Base-by-base conservation (phyloP, 2,888 invertebrate species). In the Gastrophysa polygoni region DNA sequence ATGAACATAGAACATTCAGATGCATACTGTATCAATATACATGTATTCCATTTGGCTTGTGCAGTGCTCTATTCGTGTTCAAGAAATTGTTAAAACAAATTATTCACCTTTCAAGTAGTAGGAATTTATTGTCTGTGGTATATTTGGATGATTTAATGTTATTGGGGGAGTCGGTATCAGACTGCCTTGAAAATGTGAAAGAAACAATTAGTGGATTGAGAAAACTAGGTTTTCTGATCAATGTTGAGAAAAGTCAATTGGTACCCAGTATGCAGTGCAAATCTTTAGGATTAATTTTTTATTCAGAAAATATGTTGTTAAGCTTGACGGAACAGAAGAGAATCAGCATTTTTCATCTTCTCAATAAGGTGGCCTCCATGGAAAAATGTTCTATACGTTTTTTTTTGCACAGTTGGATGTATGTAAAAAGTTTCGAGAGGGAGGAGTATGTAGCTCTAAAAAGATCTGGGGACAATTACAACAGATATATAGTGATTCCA, bases 351-450 rank as follows among this genome's bases (percentile, higher is more conserved):
- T 16, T 20, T 1, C 28, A 47, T 14, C n/a, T n/a, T n/a, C 34
- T 63, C 14, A 4, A 14, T 11, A 46, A 10, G 17, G n/a, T 47
- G 6, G 1, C 47, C 18, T 6, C 10, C 10, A 46, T 11, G 16
- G 57, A 55, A 60, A 14, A 5, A 5, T 69, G 67, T 56, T 60
- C 46, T 49, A 73, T 72, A 32, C 59, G 67, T 46, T 43, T 65
- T 10, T 66, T 69, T 55, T 65, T 69, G 2, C 28, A 72, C 60
- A 66, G 72, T 0, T 51, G 66, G 55, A 2, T 66, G 4, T 56
- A 66, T 48, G 51, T 59, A 1, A 68, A 68, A 57, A 38, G 6
- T 10, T 50, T 68, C 48, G 68, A 66, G 44, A 18, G 57, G n/a
- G 58, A 59, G 2, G 68, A 68, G 47, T 63, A 46, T 38, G 55